phyloP scores from a whole-genome alignment of 2,888 invertebrate species.

The Nomada lathburiana region DNA sequence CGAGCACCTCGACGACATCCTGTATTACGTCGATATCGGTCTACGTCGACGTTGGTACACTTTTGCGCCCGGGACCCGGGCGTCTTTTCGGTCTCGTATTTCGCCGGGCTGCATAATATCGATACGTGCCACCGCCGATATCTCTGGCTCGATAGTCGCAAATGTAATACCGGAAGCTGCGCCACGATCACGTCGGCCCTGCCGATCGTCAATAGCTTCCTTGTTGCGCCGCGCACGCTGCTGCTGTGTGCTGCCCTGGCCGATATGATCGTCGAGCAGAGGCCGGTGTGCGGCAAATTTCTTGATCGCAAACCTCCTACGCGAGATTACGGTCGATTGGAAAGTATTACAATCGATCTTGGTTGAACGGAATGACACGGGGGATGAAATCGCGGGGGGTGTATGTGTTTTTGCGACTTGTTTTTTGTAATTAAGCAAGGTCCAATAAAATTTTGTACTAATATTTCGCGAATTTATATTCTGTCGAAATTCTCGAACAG shows the following conservation, averaged over 20 bases:
- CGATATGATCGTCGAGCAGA: slow-evolving; percentile 56
- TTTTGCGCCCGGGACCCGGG: slow-evolving; percentile 47
- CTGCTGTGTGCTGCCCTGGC: slow-evolving; percentile 33
- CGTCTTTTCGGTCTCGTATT: slow-evolving; percentile 54
- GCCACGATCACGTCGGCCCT: slow-evolving; percentile 68
- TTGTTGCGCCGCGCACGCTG: slow-evolving; percentile 48
- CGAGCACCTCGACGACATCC: slow-evolving; percentile 44
- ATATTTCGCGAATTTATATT: no score
- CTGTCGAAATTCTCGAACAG: no score
- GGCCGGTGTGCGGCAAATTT: slow-evolving; percentile 52
- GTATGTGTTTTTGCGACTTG: background rate
- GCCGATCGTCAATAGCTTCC: slow-evolving; percentile 69
- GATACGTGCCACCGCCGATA: slow-evolving; percentile 67
- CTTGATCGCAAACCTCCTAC: slow-evolving; percentile 59
- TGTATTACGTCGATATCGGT: slow-evolving; percentile 33
- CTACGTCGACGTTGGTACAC: slow-evolving; percentile 54
- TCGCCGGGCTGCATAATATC: slow-evolving; percentile 61
- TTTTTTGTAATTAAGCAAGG: background rate
- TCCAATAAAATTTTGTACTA: no score
- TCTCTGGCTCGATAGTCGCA: slow-evolving; percentile 59
- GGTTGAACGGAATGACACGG: background rate
- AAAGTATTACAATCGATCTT: slow-evolving; percentile 38
- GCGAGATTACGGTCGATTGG: slow-evolving; percentile 54
- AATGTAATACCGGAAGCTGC: slow-evolving; percentile 76
- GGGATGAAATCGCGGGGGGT: slow-evolving; percentile 25